Evolutionary conservation across 2,888 invertebrate species (phyloP).

Genomic region (Trisateles emortualis): DNA sequence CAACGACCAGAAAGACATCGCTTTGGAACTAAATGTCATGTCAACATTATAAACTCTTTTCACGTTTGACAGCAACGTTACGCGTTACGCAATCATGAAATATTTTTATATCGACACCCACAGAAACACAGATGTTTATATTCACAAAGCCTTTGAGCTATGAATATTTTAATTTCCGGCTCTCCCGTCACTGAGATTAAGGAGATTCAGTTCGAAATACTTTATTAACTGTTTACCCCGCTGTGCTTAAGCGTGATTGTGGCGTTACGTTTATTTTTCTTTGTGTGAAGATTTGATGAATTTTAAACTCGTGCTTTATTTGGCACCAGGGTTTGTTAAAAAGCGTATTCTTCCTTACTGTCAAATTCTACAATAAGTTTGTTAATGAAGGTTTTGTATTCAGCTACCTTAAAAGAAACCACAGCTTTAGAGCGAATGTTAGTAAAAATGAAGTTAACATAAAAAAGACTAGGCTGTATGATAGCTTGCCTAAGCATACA

Average conservation of each 20-base stretch:
- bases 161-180: constrained; percentile 56
- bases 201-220: constrained; percentile 39
- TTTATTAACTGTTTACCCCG: constrained; percentile 45
- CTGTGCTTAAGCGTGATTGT: constrained; percentile 19
- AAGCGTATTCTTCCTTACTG: not conserved
- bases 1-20: no score
- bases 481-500: no score
- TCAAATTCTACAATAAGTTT: not conserved
- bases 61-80: no score
- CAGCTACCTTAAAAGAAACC: not conserved
- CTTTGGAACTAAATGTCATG: no score
- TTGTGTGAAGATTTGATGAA: constrained; percentile 20
- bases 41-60: no score
- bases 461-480: no score
- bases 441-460: no score
- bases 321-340: not conserved
- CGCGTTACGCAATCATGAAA: constrained; percentile 22
- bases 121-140: constrained; percentile 47
- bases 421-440: no score
- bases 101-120: constrained; percentile 41
- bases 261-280: constrained; percentile 13
- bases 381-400: not conserved
- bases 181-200: constrained; percentile 45
- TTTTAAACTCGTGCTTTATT: constrained; percentile 16
- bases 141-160: constrained; percentile 46